Conservation (phyloP, 2,888 invertebrate genomes). For the Zhuqinia jingwanae region DNA sequence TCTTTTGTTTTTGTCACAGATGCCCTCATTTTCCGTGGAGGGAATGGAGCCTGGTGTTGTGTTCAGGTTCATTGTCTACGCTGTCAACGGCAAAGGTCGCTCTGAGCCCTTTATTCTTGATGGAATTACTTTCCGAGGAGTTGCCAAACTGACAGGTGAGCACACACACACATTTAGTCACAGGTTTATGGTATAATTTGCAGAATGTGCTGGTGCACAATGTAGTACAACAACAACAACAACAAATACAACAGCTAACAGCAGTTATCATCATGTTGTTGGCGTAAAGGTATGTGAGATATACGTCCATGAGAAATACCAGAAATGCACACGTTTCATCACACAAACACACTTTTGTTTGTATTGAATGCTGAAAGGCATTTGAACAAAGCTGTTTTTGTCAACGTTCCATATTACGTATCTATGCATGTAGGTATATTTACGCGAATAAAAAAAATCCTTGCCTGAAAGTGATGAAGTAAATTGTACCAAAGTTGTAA, state of each 20-base stretch:
- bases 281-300: not conserved
- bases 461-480: no score
- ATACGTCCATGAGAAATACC: not conserved
- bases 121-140: slow-evolving; percentile 91
- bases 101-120: slow-evolving; percentile 92
- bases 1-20: slow-evolving; percentile 70
- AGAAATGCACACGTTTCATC: not conserved
- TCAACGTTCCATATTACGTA: not conserved
- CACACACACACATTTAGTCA: slow-evolving; percentile 12
- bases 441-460: no score
- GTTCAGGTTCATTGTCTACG: slow-evolving; percentile 87
- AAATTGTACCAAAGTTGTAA: no score
- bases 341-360: slow-evolving; percentile 1
- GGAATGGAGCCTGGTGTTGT: slow-evolving; percentile 82
- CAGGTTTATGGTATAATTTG: slow-evolving; percentile 39
- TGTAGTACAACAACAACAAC: no score
- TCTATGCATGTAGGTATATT: no score
- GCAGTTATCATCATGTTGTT: not conserved
- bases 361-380: not conserved
- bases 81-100: slow-evolving; percentile 92
- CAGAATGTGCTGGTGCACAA: not conserved
- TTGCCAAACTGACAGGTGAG: slow-evolving; percentile 92
- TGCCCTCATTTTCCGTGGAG: slow-evolving; percentile 79
- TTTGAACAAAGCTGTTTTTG: not conserved
- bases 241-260: no score